Percentiles rank a stretch among this genome's conserved stretches.
phyloP scores from a whole-genome alignment of 2,797 vertebrate genomes.

The Circus cinereus region DNA sequence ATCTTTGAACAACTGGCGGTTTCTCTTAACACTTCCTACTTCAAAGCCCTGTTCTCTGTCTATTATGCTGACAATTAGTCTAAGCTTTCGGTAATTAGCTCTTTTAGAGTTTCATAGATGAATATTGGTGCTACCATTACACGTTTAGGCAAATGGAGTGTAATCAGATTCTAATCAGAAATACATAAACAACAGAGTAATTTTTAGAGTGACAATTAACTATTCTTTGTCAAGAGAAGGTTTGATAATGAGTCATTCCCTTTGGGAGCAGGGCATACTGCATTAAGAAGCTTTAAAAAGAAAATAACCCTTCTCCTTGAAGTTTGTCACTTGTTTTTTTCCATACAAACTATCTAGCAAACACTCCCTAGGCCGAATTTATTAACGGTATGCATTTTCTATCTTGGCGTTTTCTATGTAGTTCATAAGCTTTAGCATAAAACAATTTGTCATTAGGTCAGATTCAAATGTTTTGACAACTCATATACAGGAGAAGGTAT shows the following conservation, averaged over 20 bases:
- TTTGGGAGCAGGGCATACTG: not conserved
- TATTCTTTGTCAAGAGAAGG: conserved; percentile 27
- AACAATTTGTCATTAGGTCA: not conserved
- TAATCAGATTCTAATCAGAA: conserved; percentile 61
- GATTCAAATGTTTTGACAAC: not conserved
- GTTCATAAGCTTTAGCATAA: not conserved
- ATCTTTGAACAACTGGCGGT: not conserved
- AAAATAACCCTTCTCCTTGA: not conserved
- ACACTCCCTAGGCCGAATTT: not conserved
- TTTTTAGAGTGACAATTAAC: conserved; percentile 54
- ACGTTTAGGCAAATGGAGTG: conserved; percentile 18
- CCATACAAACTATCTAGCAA: not conserved
- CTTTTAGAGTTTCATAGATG: not conserved
- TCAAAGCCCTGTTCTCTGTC: not conserved
- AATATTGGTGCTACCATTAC: conserved; percentile 7
- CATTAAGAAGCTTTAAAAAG: not conserved
- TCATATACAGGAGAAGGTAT: not conserved
- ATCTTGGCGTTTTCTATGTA: not conserved
- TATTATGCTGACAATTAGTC: conserved; percentile 42
- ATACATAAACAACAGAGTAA: conserved; percentile 52
- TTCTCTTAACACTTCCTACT: not conserved
- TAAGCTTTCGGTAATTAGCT: conserved; percentile 48
- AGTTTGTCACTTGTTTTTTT: not conserved
- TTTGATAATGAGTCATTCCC: conserved; percentile 40
- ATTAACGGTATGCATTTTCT: not conserved